Evolutionary conservation across 1,140 invertebrate species (phyloP), one percentile per base, ranked within the genome.

Genomic region (Zelostemma sp.): DNA sequence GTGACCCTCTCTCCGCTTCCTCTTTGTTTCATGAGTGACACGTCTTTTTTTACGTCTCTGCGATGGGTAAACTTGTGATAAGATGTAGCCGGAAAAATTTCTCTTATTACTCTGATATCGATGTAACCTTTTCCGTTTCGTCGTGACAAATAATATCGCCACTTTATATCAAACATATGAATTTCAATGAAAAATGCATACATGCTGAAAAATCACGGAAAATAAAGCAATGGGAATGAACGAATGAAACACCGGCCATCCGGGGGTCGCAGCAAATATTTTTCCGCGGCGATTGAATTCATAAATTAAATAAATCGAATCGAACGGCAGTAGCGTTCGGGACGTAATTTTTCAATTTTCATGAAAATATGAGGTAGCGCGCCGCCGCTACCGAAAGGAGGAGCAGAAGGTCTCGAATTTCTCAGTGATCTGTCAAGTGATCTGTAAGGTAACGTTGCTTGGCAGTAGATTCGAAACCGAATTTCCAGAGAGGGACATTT

Each of bases 381-480:
- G 25, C 25, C 3, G 25, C 3, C 25, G 25, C 25, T 28, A n/a
- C n/a, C n/a, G n/a, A n/a, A n/a, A n/a, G n/a, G n/a, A n/a, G n/a
- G n/a, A n/a, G n/a, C n/a, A 4, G 25, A 28, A 40, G 11, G 58
- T 59, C 48, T 58, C 55, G 49, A 59, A 59, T 63, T 62, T 68
- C 49, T 54, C 55, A 54, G 21, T 19, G 17, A 72, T 68, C 67
- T 67, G 69, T 68, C 55, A 72, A 60, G 45, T 33, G 64, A 55
- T 49, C 53, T 46, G 70, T 56, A 53, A 67, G 41, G 43, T 57
- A 47, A 48, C 31, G 43, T 0, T 17, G 46, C 16, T 15, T 47
- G 46, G 9, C 43, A 56, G 43, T 18, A 11, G 60, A 54, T 61
- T 53, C 48, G 46, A 43, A 53, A 48, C 31, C 54, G 33, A 46